phyloP scores from a whole-genome alignment of 1,140 invertebrate genomes.

The Solenopsis fugax region DNA sequence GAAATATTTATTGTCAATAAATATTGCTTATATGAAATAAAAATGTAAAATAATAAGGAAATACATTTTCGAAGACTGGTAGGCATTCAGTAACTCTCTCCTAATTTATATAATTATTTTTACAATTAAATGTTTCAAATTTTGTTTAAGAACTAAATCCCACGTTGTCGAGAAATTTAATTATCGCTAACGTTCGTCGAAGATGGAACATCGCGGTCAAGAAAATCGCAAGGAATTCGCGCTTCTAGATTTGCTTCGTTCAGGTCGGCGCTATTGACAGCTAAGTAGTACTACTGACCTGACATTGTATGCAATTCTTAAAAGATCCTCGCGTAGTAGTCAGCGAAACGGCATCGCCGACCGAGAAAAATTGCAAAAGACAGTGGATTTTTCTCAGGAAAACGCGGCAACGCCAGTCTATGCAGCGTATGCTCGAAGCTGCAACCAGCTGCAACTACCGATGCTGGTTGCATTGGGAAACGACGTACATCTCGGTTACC shows the following conservation, averaged over 20 bases:
- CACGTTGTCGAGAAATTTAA: neutral
- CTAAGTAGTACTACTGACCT: conserved; percentile 33
- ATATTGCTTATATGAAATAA: too few species aligned
- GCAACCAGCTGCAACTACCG: conserved; percentile 29
- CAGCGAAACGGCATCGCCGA: neutral
- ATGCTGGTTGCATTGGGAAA: conserved; percentile 35
- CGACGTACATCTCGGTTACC: neutral
- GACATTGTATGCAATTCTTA: conserved; percentile 13
- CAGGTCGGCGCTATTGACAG: neutral
- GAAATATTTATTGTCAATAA: too few species aligned
- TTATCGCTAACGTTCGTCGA: neutral
- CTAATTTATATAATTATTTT: neutral
- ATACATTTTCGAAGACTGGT: too few species aligned
- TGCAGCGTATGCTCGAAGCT: neutral
- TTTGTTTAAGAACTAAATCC: neutral
- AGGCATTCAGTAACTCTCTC: too few species aligned
- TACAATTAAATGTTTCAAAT: neutral
- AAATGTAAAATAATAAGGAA: too few species aligned
- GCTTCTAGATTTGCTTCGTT: neutral
- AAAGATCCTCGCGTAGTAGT: neutral
- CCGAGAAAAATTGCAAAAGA: neutral
- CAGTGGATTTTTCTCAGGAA: conserved; percentile 18
- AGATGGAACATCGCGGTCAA: neutral
- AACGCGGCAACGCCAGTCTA: neutral
- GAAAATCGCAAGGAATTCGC: neutral